These are phyloP conservation scores for Betta splendens DNA, from an alignment of 2,797 vertebrate species.

Conservation along the genomic window DNA sequence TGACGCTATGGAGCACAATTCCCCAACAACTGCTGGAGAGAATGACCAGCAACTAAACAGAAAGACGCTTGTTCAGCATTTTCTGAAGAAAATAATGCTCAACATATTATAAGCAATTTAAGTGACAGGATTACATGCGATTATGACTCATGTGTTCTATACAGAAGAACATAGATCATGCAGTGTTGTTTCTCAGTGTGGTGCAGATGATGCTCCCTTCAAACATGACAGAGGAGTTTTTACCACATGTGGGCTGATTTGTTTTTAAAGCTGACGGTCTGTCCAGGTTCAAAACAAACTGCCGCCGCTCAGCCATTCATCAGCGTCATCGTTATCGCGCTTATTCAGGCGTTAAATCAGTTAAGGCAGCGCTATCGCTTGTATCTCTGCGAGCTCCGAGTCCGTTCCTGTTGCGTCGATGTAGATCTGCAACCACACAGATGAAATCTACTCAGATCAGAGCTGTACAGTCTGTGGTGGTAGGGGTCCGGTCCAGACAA, in stretches of 20 bases:
- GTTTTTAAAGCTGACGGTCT: conserved; percentile 18
- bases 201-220: conserved; percentile 14
- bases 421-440: conserved; percentile 6
- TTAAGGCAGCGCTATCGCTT: not conserved
- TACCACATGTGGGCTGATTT: conserved; percentile 19
- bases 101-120: too few relatives aligned
- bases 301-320: conserved; percentile 8
- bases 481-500: too few relatives aligned
- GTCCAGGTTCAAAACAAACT: conserved; percentile 19
- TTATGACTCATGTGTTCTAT: not conserved
- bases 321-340: not conserved
- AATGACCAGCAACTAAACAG: too few relatives aligned
- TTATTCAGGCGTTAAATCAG: conserved; percentile 9
- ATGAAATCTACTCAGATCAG: not conserved
- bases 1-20: too few relatives aligned
- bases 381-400: conserved; percentile 21
- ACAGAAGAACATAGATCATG: conserved; percentile 3
- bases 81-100: too few relatives aligned
- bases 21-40: too few relatives aligned
- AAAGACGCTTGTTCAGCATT: too few relatives aligned
- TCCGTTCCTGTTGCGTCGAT: conserved; percentile 13
- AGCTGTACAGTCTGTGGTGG: too few relatives aligned
- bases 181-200: not conserved
- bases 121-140: not conserved
- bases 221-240: conserved; percentile 23